Evolutionary conservation across 2,888 invertebrate genomes (phyloP).

Genomic region (Agriopis leucophaearia): DNA sequence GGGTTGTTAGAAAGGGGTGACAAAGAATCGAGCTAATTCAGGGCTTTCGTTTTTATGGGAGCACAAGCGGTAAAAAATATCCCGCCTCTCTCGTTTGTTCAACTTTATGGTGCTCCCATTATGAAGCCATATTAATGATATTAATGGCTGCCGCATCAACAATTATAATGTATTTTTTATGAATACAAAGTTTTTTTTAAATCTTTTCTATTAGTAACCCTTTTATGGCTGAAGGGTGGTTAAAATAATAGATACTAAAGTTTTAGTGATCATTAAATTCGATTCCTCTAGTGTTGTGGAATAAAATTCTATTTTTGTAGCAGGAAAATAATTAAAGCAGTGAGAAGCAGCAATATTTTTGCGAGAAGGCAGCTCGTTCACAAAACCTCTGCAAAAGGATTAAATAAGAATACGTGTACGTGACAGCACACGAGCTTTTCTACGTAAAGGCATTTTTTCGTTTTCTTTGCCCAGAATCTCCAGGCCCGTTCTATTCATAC

Average conservation of each 20-base stretch:
- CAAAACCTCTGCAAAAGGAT: slow-evolving; percentile 76
- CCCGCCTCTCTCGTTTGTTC: slow-evolving; percentile 86
- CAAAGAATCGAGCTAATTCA: slow-evolving; percentile 86
- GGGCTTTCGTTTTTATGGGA: slow-evolving; percentile 84
- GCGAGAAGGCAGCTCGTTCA: slow-evolving; percentile 61
- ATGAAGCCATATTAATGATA: slow-evolving; percentile 82
- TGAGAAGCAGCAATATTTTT: slow-evolving; percentile 48
- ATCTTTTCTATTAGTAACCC: slow-evolving; percentile 62
- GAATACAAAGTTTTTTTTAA: slow-evolving; percentile 70
- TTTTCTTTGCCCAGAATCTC: slow-evolving; percentile 70
- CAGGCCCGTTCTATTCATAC: slow-evolving; percentile 77
- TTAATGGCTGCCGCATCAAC: slow-evolving; percentile 80
- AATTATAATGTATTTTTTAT: slow-evolving; percentile 68
- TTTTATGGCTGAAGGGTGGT: slow-evolving; percentile 46
- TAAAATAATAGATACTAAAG: slow-evolving; percentile 45
- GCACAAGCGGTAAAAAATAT: slow-evolving; percentile 84
- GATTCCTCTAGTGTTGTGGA: slow-evolving; percentile 3
- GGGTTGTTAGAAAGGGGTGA: slow-evolving; percentile 86
- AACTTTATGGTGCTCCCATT: slow-evolving; percentile 80
- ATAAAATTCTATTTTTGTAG: slow-evolving; percentile 7
- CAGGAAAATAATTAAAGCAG: slow-evolving; percentile 21
- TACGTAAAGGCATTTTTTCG: slow-evolving; percentile 78
- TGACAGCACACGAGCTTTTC: slow-evolving; percentile 80
- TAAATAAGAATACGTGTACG: slow-evolving; percentile 82
- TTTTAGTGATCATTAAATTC: slow-evolving; percentile 41